Conservation (phyloP, 2,888 invertebrate genomes). For the Euplagia quadripunctaria region DNA sequence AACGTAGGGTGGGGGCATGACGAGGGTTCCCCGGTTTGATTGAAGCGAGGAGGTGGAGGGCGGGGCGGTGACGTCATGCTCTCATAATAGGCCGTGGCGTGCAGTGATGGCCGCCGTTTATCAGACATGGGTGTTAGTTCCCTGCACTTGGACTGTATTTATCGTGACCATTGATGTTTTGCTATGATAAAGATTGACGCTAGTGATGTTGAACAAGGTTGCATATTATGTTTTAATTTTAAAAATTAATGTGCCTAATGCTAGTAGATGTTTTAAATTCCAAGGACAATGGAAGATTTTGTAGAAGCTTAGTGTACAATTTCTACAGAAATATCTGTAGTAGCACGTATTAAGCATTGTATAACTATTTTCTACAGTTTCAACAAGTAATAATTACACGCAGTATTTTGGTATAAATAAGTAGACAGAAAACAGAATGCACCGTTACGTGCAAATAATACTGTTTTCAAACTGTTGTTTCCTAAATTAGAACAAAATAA, state of each 20-base stretch:
- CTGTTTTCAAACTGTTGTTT: conserved; percentile 44
- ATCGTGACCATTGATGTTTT: conserved; percentile 42
- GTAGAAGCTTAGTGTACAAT: too few species aligned
- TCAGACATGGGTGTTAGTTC: conserved; percentile 78
- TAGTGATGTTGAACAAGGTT: background rate
- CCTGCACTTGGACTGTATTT: conserved; percentile 78
- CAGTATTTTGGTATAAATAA: conserved; percentile 46
- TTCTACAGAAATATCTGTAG: background rate
- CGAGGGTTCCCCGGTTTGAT: conserved; percentile 87
- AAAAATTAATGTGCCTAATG: too few species aligned
- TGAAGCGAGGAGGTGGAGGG: conserved; percentile 84
- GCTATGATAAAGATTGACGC: conserved; percentile 29
- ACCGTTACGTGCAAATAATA: conserved; percentile 47
- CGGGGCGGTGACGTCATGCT: conserved; percentile 87
- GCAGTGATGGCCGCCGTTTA: conserved; percentile 87
- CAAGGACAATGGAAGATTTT: conserved; percentile 16
- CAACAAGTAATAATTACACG: conserved; percentile 25
- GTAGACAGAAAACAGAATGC: conserved; percentile 53
- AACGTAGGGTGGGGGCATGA: conserved; percentile 86
- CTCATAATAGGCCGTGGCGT: conserved; percentile 86
- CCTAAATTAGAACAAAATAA: conserved; percentile 47
- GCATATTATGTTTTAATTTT: too few species aligned
- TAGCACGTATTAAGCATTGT: background rate
- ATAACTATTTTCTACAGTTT: conserved; percentile 17
- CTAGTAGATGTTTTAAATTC: background rate